Base-by-base conservation (phyloP, 2,888 invertebrate species). In the Andrena hattorfiana region DNA sequence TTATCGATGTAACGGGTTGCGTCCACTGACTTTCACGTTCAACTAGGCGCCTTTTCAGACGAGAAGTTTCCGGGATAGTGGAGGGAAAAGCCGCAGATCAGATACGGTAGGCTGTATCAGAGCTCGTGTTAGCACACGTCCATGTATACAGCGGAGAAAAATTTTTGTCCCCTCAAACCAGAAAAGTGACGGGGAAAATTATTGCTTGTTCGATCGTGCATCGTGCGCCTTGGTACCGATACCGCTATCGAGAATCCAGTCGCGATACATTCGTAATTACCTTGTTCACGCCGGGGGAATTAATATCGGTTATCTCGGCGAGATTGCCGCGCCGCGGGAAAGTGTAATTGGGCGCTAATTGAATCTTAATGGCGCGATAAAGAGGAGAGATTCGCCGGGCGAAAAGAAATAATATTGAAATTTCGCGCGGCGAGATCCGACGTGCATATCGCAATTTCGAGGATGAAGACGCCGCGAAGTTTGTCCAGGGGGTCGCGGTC, bases 1-100 rank as follows among this genome's bases (percentile, higher is more conserved):
- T 83, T 83, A 83, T 87, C 86, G 85, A 87, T 87, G 59, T 74
- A 83, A 85, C 80, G 68, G 54, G 69, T 75, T 75, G 62, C 69
- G 64, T 70, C 73, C 32, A 56, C 74, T 13, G 76, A 86, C 81
- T 86, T 80, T 72, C 79, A 71, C 67, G 79, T 77, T 77, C 79
- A 32, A 70, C 73, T 69, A 49, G 66, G 56, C 59, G 64, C 49
- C 10, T 56, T 10, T 26, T 23, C 10, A 20, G 1, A 13, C 10
- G 0, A 56, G 10, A 10, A 10, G 26, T 26, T 20, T 42, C 42
- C 16, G 42, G 16, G 42, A 42, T 5, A 16, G 42, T 0, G 16
- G 16, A 42, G 42, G 42, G 42, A 13, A 16, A 42, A 13, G 42
- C 16, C 42, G 16, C 42, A 4, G 42, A 16, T 42, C 42, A 42